These are phyloP conservation scores for Carcharodon carcharias DNA, from an alignment of 2,797 vertebrate species.

Conservation along the genomic window DNA sequence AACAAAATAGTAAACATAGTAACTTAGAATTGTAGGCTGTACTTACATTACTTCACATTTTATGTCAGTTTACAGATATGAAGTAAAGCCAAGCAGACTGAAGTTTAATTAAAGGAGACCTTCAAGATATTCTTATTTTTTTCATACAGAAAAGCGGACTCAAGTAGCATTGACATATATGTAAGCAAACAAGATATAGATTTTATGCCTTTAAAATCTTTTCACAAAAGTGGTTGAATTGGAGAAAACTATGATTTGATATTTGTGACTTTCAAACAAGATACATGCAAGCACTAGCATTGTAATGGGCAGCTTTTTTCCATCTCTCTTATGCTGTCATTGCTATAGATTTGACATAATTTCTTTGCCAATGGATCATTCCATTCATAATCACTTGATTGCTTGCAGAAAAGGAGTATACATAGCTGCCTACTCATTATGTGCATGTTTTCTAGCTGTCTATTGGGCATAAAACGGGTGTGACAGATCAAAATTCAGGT, in stretches of 20 bases:
- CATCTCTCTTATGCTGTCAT: neutral
- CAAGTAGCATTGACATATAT: neutral
- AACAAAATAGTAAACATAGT: neutral
- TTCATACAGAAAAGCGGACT: neutral
- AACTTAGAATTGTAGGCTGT: constrained; percentile 23
- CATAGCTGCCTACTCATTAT: neutral
- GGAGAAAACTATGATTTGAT: neutral
- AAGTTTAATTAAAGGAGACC: neutral
- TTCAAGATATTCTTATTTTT: neutral
- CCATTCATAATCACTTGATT: neutral
- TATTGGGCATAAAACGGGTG: neutral
- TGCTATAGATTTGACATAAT: neutral
- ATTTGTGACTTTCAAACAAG: neutral
- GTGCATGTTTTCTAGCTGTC: neutral
- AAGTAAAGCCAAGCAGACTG: neutral
- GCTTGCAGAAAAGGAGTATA: neutral
- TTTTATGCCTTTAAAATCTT: neutral
- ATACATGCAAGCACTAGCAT: neutral
- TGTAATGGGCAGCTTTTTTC: neutral
- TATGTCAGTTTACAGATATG: neutral
- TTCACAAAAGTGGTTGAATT: neutral
- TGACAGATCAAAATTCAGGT: neutral
- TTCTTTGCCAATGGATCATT: neutral
- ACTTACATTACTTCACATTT: neutral
- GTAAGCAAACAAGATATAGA: neutral